These are phyloP conservation scores for Dunckerocampus dactyliophorus DNA, from an alignment of 2,113 vertebrate genomes.

Conservation along the genomic window DNA sequence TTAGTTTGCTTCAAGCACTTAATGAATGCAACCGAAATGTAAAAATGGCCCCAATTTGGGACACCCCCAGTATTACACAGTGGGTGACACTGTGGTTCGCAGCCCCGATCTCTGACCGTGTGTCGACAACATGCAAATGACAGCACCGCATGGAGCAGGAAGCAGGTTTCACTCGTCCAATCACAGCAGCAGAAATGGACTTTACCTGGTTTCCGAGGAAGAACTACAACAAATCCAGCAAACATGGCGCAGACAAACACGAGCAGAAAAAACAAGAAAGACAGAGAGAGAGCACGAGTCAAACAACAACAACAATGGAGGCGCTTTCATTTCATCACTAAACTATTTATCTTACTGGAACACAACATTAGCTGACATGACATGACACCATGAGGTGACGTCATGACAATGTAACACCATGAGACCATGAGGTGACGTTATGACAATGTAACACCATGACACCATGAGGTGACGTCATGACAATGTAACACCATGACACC, in stretches of 20 bases:
- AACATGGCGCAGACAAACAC: constrained; percentile 72
- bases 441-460: too few relatives aligned
- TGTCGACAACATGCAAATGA: constrained; percentile 1
- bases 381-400: neutral
- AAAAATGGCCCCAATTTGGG: too few relatives aligned
- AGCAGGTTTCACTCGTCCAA: constrained; percentile 61
- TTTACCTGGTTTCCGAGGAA: constrained; percentile 99
- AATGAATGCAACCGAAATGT: too few relatives aligned
- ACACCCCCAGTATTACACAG: too few relatives aligned
- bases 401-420: too few relatives aligned
- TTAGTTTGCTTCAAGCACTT: too few relatives aligned
- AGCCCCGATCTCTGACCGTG: too few relatives aligned
- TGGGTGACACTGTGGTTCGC: too few relatives aligned
- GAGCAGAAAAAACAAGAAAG: constrained; percentile 61
- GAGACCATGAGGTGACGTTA: too few relatives aligned
- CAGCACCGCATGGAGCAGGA: constrained; percentile 19
- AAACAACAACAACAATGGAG: constrained; percentile 21
- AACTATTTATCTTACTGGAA: neutral
- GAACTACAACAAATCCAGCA: constrained; percentile 86
- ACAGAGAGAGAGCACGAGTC: constrained; percentile 65
- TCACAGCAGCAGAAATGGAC: constrained; percentile 67
- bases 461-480: too few relatives aligned
- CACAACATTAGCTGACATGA: neutral
- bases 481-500: too few relatives aligned
- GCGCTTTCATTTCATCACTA: neutral